Percentiles rank a stretch among this genome's conserved stretches.
These are phyloP conservation scores for Agraylea sexmaculata DNA, from an alignment of 1,140 invertebrate species.

Conservation along the genomic window DNA sequence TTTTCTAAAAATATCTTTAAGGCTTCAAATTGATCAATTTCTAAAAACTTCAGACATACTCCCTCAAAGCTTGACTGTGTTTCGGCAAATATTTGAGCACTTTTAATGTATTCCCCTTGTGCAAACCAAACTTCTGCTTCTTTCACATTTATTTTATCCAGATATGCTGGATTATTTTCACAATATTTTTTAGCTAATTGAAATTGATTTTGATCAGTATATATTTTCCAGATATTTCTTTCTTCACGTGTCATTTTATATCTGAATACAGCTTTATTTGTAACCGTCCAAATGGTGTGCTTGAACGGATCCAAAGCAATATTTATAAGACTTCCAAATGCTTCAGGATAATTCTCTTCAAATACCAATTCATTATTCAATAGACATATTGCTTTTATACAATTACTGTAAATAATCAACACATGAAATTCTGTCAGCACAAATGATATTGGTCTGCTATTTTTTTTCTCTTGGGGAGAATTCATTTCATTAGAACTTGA, in stretches of 20 bases:
- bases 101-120: constrained; percentile 67
- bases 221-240: constrained; percentile 81
- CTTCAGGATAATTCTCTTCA: constrained; percentile 73
- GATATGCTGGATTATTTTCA: constrained; percentile 59
- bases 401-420: constrained; percentile 70
- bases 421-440: constrained; percentile 86
- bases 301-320: constrained; percentile 72
- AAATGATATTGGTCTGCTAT: constrained; percentile 57
- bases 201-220: constrained; percentile 77
- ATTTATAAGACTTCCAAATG: constrained; percentile 67
- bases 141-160: constrained; percentile 75
- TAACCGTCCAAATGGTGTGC: constrained; percentile 78
- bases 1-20: constrained; percentile 76
- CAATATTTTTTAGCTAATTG: constrained; percentile 76
- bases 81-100: constrained; percentile 78
- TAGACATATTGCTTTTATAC: constrained; percentile 72
- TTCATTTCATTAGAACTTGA: constrained; percentile 28
- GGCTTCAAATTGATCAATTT: constrained; percentile 69
- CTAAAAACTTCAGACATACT: constrained; percentile 84
- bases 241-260: constrained; percentile 80
- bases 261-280: constrained; percentile 71
- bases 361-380: constrained; percentile 80
- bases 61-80: constrained; percentile 90
- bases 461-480: constrained; percentile 23
- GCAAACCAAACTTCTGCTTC: constrained; percentile 83